phyloP scores from a whole-genome alignment of 2,113 vertebrate species.

The Pseudorasbora parva region DNA sequence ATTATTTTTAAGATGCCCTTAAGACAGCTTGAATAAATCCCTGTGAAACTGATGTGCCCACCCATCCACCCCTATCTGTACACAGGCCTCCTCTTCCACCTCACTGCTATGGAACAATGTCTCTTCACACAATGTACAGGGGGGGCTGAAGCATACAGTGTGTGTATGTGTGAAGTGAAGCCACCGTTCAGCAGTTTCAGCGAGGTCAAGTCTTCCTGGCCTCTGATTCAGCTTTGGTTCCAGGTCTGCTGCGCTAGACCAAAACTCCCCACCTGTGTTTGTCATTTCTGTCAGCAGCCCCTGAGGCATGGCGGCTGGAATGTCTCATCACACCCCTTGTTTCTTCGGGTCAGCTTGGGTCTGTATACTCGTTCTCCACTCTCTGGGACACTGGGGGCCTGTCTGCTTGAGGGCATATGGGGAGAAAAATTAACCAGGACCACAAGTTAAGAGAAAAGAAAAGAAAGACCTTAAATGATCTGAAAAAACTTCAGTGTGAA shows the following conservation, averaged over 20 bases:
- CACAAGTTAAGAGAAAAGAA: slow-evolving; percentile 22
- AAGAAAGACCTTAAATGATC: neutral
- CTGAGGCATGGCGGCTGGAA: slow-evolving; percentile 1
- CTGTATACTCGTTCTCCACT: slow-evolving; percentile 40
- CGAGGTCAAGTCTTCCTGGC: slow-evolving; percentile 17
- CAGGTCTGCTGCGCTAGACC: neutral
- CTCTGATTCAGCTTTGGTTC: slow-evolving; percentile 19
- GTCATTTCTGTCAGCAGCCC: slow-evolving; percentile 23
- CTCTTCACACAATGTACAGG: slow-evolving; percentile 63
- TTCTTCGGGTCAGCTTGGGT: slow-evolving; percentile 23
- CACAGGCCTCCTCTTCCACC: slow-evolving; percentile 66
- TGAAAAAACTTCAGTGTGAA: neutral
- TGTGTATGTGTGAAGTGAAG: slow-evolving; percentile 13
- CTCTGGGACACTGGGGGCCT: slow-evolving; percentile 27
- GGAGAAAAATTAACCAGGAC: slow-evolving; percentile 51
- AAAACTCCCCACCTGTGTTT: slow-evolving; percentile 33
- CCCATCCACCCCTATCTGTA: slow-evolving; percentile 48
- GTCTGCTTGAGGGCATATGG: slow-evolving; percentile 20
- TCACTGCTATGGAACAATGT: slow-evolving; percentile 74
- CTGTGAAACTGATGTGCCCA: slow-evolving; percentile 58
- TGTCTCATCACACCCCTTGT: neutral
- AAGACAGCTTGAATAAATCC: slow-evolving; percentile 50
- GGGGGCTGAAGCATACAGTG: neutral
- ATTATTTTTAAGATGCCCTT: neutral
- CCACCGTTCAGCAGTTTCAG: slow-evolving; percentile 4